A percentile compares a stretch with the other conserved stretches of the same genome.
These are phyloP conservation scores for Lepidothrix coronata DNA, from an alignment of 2,113 vertebrate genomes.

Conservation along the genomic window DNA sequence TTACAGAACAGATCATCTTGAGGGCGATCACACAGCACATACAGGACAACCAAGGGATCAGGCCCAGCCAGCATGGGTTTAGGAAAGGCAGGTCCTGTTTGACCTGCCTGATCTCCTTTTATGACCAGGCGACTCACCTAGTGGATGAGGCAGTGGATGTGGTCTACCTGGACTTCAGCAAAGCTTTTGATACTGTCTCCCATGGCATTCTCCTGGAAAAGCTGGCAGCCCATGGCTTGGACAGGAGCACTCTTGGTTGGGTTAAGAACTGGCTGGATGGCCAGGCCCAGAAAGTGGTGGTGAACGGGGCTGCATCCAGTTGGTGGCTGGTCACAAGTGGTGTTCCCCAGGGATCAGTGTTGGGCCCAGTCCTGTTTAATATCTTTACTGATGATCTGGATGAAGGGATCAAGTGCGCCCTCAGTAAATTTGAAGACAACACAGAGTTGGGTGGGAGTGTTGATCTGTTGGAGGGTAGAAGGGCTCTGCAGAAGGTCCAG, in stretches of 20 bases:
- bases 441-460: neutral
- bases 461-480: neutral
- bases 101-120: neutral
- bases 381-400: neutral
- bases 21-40: neutral
- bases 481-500: neutral
- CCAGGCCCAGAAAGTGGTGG: no score
- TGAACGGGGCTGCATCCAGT: no score
- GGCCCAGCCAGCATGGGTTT: neutral
- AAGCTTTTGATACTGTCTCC: neutral
- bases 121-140: neutral
- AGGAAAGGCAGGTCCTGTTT: neutral
- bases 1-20: neutral
- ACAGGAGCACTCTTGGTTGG: neutral
- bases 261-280: neutral
- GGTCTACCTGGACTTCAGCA: neutral
- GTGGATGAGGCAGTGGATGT: neutral
- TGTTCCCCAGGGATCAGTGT: neutral
- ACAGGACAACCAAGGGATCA: neutral
- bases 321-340: neutral
- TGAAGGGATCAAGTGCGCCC: neutral
- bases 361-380: neutral
- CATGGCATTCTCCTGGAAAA: neutral
- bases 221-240: neutral
- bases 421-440: neutral